Evolutionary conservation across 1,140 invertebrate genomes (phyloP), one percentile per base, ranked within the genome.

Genomic region (Sinonovacula constricta): DNA sequence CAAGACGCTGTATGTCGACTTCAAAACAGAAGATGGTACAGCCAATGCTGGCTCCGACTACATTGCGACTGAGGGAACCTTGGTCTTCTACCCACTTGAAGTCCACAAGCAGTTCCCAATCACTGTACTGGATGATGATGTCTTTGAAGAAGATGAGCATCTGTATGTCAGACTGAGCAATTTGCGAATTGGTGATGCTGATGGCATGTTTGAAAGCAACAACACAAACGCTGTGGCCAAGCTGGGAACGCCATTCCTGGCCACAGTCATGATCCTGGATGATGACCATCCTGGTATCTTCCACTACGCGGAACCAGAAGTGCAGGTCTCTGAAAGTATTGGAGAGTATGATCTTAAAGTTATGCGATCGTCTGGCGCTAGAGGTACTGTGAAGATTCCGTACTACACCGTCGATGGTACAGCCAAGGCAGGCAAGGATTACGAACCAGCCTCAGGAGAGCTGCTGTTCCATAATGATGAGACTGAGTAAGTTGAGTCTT

Each of bases 61-160:
- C 91, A 94, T 97, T 45, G 94, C 94, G 36, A 94, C 95, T 15
- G 94, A 95, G 80, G 98, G 88, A 5, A 95, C 95, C 0, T 90
- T 99, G 0, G 93, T 93, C 54, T 99, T 99, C 90, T 84, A 88
- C 26, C 95, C 96, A 0, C 95, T 96, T 1, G 97, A 98, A 83
- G 94, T 94, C 15, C 95, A 95, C 83, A 97, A 98, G 90, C 94
- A 91, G 76, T 91, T 92, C 84, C 67, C 81, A 28, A 63, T 91
- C 4, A 95, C 97, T 87, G 97, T 99, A 14, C 97, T 99, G 78
- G 98, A 99, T 88, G 98, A 99, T 89, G 98, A 99, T 75, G 95
- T 99, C 1, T 99, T 99, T 90, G 98, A 99, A 91, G 97, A 99
- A 88, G 98, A 99, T 90, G 98, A 99, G 92, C 97, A 99, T 90